phyloP scores from a whole-genome alignment of 2,888 invertebrate genomes.

The Villa cingulata region DNA sequence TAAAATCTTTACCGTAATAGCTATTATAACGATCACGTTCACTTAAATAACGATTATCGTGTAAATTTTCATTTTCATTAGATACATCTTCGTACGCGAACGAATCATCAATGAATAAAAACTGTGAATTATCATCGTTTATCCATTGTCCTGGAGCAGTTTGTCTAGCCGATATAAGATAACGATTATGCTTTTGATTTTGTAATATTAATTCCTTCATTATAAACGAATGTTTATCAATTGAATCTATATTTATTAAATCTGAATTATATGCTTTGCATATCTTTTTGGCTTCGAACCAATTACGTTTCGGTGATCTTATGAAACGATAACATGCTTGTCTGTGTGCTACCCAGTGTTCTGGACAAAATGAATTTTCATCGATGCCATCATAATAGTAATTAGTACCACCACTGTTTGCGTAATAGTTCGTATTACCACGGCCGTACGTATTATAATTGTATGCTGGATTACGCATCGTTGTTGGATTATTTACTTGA shows the following conservation, averaged over 20 bases:
- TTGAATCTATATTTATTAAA: constrained; percentile 60
- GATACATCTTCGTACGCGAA: constrained; percentile 53
- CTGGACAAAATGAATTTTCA: constrained; percentile 51
- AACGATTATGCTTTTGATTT: constrained; percentile 74
- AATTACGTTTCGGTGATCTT: constrained; percentile 66
- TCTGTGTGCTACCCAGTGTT: constrained; percentile 70
- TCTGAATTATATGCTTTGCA: constrained; percentile 76
- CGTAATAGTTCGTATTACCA: background rate
- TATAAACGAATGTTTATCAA: constrained; percentile 80
- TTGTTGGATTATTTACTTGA: background rate
- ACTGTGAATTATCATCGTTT: constrained; percentile 72
- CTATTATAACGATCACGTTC: constrained; percentile 1
- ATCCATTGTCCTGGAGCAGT: constrained; percentile 62
- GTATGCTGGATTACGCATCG: background rate
- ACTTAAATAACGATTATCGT: constrained; percentile 31
- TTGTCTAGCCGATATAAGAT: constrained; percentile 74
- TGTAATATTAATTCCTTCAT: constrained; percentile 64
- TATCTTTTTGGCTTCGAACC: constrained; percentile 67
- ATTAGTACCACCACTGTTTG: background rate
- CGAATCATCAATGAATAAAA: constrained; percentile 67
- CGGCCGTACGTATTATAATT: background rate
- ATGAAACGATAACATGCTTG: constrained; percentile 82
- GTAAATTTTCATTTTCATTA: constrained; percentile 32
- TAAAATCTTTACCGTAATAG: background rate
- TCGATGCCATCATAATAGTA: constrained; percentile 18